A percentile compares a stretch with the other conserved stretches of the same genome.
phyloP scores from a whole-genome alignment of 2,888 invertebrate genomes.

The Drosophila paracracens region DNA sequence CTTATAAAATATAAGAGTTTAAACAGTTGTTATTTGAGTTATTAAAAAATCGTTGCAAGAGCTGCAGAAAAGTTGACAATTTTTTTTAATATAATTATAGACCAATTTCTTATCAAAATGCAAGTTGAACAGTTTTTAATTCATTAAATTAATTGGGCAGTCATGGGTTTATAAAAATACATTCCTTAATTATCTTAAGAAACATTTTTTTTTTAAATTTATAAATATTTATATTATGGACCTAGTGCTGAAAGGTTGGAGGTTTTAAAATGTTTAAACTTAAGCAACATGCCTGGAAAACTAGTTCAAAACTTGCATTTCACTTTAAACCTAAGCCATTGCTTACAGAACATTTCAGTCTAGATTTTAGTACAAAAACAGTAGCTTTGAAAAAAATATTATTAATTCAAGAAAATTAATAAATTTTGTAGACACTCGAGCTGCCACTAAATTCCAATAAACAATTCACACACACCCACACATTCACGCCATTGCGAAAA shows the following conservation, averaged over 20 bases:
- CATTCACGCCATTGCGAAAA: neutral
- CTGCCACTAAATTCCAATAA: conserved; percentile 31
- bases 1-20: neutral
- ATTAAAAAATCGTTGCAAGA: neutral
- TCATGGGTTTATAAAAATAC: neutral
- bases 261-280: neutral
- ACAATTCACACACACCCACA: conserved; percentile 2
- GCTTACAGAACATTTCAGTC: conserved; percentile 14
- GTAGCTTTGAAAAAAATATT: conserved; percentile 23
- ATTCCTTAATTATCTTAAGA: neutral
- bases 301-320: conserved; percentile 4
- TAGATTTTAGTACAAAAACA: conserved; percentile 48
- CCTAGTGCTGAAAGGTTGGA: neutral
- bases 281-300: conserved; percentile 28
- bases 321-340: neutral
- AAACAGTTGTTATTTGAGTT: neutral
- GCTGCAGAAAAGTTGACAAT: neutral
- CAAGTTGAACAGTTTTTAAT: neutral
- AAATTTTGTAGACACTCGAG: conserved; percentile 17
- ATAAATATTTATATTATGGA: neutral
- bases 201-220: neutral
- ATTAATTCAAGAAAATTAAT: conserved; percentile 6
- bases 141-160: neutral
- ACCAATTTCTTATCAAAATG: neutral
- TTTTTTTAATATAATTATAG: neutral